These are phyloP conservation scores for Gandaritis pyraliata DNA, from an alignment of 2,888 invertebrate genomes.

Conservation along the genomic window DNA sequence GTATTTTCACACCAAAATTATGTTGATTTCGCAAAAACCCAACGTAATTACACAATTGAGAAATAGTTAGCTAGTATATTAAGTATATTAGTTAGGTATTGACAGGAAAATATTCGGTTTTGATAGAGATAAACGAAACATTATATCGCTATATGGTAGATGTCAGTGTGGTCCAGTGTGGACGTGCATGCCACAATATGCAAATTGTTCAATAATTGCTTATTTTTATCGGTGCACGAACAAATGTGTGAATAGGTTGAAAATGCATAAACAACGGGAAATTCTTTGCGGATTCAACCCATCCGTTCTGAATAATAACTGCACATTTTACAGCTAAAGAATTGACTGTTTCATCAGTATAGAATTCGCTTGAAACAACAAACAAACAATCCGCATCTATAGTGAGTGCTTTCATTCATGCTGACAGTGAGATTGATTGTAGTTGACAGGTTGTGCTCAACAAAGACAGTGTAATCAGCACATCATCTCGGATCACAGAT, in stretches of 20 bases:
- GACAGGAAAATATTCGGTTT: too few species aligned
- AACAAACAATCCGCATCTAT: conserved; percentile 72
- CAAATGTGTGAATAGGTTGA: conserved; percentile 6
- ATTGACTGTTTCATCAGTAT: conserved; percentile 59
- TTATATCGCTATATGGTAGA: not conserved
- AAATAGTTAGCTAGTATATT: too few species aligned
- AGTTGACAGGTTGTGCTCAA: conserved; percentile 44
- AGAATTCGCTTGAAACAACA: conserved; percentile 56
- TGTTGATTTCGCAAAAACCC: conserved; percentile 1
- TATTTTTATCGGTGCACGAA: conserved; percentile 11
- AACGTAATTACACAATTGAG: not conserved
- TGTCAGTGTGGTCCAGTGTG: not conserved
- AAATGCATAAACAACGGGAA: conserved; percentile 40
- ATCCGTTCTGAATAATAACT: conserved; percentile 57
- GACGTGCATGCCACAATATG: conserved; percentile 8
- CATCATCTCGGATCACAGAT: conserved; percentile 38
- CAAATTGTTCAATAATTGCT: conserved; percentile 12
- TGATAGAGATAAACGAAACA: too few species aligned
- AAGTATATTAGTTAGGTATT: not conserved
- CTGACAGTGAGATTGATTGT: conserved; percentile 44
- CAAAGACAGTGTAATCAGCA: conserved; percentile 38
- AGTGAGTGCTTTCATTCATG: conserved; percentile 53
- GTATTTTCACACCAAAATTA: conserved; percentile 5
- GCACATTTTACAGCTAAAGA: conserved; percentile 63
- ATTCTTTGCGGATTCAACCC: conserved; percentile 43